Evolutionary conservation across 2,888 invertebrate species (phyloP), one percentile per base, ranked within the genome.

Genomic region (Drosophila silvestris): DNA sequence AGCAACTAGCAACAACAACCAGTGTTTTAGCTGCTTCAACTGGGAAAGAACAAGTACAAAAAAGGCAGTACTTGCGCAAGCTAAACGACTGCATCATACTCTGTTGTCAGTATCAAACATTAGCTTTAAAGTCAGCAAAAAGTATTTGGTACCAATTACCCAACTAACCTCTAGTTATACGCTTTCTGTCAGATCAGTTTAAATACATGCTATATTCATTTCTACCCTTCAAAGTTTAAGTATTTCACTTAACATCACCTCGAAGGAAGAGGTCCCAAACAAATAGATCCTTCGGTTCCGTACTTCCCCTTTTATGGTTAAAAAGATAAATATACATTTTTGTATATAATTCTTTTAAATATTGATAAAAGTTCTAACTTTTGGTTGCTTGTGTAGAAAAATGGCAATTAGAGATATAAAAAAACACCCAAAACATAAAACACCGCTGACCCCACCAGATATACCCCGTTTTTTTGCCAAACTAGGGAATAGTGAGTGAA

Each of bases 1-100:
- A 65, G 12, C 65, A 61, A 50, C n/a, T 58, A 74, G 35, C 53
- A 58, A 60, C 64, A 74, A 78, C 74, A 67, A 70, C 64, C 79
- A 65, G 76, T 80, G 71, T 59, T 53, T 59, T 52, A 62, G 50
- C 56, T 76, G 54, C 52, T 76, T 47, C 47, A 70, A 58, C 44
- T 41, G 51, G n/a, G 35, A 72, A 56, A 71, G 56, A 50, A 41
- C 37, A 14, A 37, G 41, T 35, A 19, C 22, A 60, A 19, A 30
- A 65, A 59, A 59, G 59, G 26, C 39, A 1, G 26, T 9, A 16
- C 5, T 7, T 35, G 10, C 30, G 26, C 54, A n/a, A 14, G 9
- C 37, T 39, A 5, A 14, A 1, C 14, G 51, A 57, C 47, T 41
- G 19, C 16, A 3, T 47, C n/a, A n/a, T 68, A 52, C 69, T 26